Base-by-base conservation (phyloP, 2,113 vertebrate genomes). In the Ciconia boyciana region DNA sequence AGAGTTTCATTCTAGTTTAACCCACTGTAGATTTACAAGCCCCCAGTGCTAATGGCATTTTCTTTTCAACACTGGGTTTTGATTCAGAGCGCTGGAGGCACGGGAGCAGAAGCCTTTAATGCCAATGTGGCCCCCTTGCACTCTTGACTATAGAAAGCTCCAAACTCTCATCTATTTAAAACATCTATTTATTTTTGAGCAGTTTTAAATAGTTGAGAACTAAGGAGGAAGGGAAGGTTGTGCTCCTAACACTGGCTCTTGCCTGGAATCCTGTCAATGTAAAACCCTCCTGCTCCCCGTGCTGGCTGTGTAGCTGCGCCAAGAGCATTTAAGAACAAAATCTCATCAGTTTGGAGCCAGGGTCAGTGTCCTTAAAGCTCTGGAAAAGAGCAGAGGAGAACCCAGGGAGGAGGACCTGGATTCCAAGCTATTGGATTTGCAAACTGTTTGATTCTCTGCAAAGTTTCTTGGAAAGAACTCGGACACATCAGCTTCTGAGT, bases 161-260 rank as follows among this genome's bases (percentile, higher is more conserved):
- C 55, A 51, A 94, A 78, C 68, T 83, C 83, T 58, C 64, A 83
- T 96, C 94, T 97, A 97, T 97, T 96, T 97, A 96, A 97, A 91
- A 95, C 87, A 80, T 66, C 66, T 94, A 88, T 95, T 96, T 96
- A 97, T 97, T 97, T 96, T 80, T 93, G 79, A 83, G 82, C 55
- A 81, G 95, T 93, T 97, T 97, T 95, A 97, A 96, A 97, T 96
- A 97, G 96, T 88, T 90, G 82, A 83, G 84, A 77, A 83, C 82
- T 70, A 43, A 80, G 72, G 93, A 93, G 71, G 93, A 91, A 94
- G 87, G 69, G 87, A 60, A 43, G 0, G 6, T 69, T 87, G 84
- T 82, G 55, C 84, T 97, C 34, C 19, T 83, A 74, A 88, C 41
- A 49, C 66, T 18, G 55, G 52, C 82, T 88, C 32, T 95, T 71